Conservation (phyloP, 2,888 invertebrate species). For the Euplagia quadripunctaria region DNA sequence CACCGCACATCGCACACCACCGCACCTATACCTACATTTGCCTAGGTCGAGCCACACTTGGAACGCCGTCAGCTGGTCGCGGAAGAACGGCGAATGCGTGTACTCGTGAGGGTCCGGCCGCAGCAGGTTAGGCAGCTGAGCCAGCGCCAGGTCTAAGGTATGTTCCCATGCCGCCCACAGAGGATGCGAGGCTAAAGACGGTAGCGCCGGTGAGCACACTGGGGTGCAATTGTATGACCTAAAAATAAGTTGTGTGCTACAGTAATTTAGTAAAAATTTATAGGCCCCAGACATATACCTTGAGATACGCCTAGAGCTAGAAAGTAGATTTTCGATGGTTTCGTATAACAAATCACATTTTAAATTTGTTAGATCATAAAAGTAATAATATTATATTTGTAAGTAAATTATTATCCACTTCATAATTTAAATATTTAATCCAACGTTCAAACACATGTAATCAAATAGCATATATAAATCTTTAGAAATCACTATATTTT, state of each 20-base stretch:
- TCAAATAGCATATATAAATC: not conserved
- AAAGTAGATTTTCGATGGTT: not conserved
- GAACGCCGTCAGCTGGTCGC: constrained; percentile 99
- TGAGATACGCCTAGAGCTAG: not conserved
- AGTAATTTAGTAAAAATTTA: not conserved
- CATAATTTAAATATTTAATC: not conserved
- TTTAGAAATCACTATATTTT: not conserved
- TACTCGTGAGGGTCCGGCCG: constrained; percentile 86
- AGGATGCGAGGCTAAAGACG: constrained; percentile 95
- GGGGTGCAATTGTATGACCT: constrained; percentile 98
- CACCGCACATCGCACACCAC: too few relatives aligned
- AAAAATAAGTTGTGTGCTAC: not conserved
- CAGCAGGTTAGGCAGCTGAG: constrained; percentile 94
- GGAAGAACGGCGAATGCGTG: constrained; percentile 96
- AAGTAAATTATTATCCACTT: not conserved
- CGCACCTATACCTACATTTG: constrained; percentile 56
- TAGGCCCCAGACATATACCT: not conserved
- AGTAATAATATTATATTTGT: not conserved
- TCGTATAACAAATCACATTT: not conserved
- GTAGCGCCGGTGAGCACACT: constrained; percentile 96
- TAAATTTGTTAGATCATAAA: not conserved
- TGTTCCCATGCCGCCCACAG: constrained; percentile 99
- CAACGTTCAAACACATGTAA: not conserved
- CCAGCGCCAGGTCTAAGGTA: constrained; percentile 97
- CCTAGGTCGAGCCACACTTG: constrained; percentile 97